Evolutionary conservation across 2,797 vertebrate genomes (phyloP).

Genomic region (Danio albolineatus): DNA sequence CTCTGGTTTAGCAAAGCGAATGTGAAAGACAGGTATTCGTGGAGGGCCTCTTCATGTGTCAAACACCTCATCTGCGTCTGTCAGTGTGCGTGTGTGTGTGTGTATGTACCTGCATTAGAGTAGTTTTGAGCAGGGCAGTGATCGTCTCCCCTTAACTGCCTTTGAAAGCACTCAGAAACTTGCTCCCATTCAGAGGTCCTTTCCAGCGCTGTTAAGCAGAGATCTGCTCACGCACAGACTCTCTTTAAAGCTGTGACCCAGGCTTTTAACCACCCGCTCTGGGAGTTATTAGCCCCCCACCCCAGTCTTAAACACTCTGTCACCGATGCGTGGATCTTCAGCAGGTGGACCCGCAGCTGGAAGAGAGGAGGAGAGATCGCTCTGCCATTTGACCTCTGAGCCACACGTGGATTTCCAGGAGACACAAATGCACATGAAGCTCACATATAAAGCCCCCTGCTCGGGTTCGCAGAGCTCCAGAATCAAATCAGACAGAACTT

Average conservation of each 20-base stretch:
- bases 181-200: slow-evolving; percentile 70
- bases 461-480: slow-evolving; percentile 22
- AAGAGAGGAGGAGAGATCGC: slow-evolving; percentile 39
- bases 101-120: slow-evolving; percentile 65
- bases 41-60: slow-evolving; percentile 64
- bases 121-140: slow-evolving; percentile 70
- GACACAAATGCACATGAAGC: slow-evolving; percentile 40
- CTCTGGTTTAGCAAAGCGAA: slow-evolving; percentile 34
- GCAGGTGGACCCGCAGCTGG: slow-evolving; percentile 56
- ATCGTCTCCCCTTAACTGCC: slow-evolving; percentile 67
- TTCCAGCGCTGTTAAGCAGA: slow-evolving; percentile 73
- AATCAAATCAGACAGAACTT: slow-evolving; percentile 33
- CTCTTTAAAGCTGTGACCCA: slow-evolving; percentile 79
- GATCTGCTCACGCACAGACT: slow-evolving; percentile 73
- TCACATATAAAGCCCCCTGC: slow-evolving; percentile 26
- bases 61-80: slow-evolving; percentile 68
- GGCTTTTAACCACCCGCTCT: slow-evolving; percentile 76
- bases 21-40: slow-evolving; percentile 55
- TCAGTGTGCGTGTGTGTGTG: slow-evolving; percentile 55
- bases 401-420: slow-evolving; percentile 43
- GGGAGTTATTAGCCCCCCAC: slow-evolving; percentile 75
- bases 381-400: slow-evolving; percentile 53
- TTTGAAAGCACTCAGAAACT: slow-evolving; percentile 77
- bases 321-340: slow-evolving; percentile 45
- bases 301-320: slow-evolving; percentile 68